Evolutionary conservation across 2,888 invertebrate genomes (phyloP).

Genomic region (Papilio elwesi): DNA sequence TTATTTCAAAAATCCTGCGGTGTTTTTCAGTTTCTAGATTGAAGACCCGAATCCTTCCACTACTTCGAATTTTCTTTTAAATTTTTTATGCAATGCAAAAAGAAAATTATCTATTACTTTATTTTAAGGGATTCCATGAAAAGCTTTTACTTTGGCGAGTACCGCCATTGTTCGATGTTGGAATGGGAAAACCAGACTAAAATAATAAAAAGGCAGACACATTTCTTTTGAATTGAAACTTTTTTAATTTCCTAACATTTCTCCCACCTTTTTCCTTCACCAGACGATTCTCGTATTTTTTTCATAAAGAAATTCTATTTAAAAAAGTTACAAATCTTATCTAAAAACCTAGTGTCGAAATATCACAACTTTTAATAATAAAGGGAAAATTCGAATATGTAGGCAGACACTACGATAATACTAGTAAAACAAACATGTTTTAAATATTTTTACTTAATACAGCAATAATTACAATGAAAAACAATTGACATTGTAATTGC

Average conservation of each 20-base stretch:
- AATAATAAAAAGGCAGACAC: background rate
- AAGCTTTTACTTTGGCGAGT: background rate
- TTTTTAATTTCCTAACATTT: conserved; percentile 6
- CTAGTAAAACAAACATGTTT: no score
- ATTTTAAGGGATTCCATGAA: background rate
- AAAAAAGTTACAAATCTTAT: background rate
- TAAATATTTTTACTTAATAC: background rate
- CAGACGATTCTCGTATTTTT: background rate
- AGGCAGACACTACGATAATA: no score
- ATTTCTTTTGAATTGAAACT: conserved; percentile 2
- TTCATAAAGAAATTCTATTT: background rate
- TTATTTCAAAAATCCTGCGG: no score
- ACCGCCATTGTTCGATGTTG: background rate
- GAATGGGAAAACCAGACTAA: background rate
- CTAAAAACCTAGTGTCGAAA: background rate
- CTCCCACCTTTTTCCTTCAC: background rate
- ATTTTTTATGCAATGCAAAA: background rate
- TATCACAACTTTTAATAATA: background rate
- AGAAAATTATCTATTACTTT: background rate
- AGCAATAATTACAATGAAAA: background rate
- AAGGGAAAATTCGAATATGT: no score
- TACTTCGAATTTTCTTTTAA: no score
- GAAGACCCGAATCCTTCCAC: no score
- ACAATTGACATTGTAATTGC: background rate
- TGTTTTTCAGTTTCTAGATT: no score